Evolutionary conservation across 2,888 invertebrate genomes (phyloP).

Genomic region (Caprella mutica): DNA sequence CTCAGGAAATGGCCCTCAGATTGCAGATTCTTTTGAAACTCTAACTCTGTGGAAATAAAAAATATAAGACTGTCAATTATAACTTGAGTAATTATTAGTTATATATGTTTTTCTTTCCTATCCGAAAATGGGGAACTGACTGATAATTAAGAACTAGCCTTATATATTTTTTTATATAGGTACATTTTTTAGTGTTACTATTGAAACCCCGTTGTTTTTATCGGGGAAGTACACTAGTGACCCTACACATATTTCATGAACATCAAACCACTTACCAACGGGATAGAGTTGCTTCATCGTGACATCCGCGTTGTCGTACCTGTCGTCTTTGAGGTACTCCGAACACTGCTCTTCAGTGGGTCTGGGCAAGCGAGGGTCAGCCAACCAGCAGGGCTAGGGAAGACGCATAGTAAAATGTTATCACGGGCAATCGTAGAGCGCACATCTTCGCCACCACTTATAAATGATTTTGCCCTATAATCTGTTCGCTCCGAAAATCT

Average conservation of each 20-base stretch:
- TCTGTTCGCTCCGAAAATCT: too few species aligned
- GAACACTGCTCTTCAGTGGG: conserved; percentile 19
- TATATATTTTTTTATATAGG: conserved; percentile 1
- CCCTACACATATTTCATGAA: neutral
- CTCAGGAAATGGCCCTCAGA: conserved; percentile 25
- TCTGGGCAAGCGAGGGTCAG: conserved; percentile 24
- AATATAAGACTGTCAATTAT: too few species aligned
- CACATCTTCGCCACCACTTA: too few species aligned
- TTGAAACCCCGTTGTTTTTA: too few species aligned
- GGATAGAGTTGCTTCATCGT: conserved; percentile 26
- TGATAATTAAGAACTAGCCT: too few species aligned
- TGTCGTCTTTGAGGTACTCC: conserved; percentile 15
- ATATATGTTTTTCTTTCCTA: neutral
- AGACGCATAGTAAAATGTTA: too few species aligned
- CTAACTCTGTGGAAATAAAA: conserved; percentile 14
- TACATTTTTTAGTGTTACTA: neutral
- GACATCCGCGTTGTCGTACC: conserved; percentile 9
- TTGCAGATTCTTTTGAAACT: conserved; percentile 8
- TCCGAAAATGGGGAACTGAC: too few species aligned
- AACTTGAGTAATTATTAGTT: neutral
- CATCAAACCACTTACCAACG: conserved; percentile 24
- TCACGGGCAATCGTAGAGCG: too few species aligned
- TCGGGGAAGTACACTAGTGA: too few species aligned
- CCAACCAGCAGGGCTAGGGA: conserved; percentile 27
- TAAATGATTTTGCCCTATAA: too few species aligned